A percentile compares a stretch with the other conserved stretches of the same genome.
phyloP scores from a whole-genome alignment of 2,888 invertebrate genomes.

The Andrena trimmerana region DNA sequence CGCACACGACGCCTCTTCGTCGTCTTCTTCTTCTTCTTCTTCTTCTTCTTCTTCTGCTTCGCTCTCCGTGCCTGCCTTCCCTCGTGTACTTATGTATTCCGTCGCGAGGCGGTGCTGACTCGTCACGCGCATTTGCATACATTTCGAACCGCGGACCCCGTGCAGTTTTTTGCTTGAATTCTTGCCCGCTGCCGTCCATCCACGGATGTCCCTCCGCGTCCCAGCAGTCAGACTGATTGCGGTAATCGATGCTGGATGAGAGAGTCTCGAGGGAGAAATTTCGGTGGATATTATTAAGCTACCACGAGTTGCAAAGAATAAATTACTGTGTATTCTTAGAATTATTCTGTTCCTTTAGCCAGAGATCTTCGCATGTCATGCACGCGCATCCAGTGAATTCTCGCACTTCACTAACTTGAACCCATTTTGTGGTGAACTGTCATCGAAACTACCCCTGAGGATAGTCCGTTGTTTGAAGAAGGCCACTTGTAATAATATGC shows the following conservation, averaged over 20 bases:
- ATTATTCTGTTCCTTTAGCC: background rate
- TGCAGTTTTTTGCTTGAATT: constrained; percentile 50
- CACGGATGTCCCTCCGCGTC: constrained; percentile 36
- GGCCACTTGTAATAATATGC: background rate
- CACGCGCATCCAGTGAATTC: background rate
- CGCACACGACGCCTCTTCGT: constrained; percentile 50
- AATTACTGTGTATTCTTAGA: too few relatives aligned
- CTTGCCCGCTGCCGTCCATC: constrained; percentile 37
- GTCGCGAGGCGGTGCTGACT: constrained; percentile 72
- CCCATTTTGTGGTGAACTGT: background rate
- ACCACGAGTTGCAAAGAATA: background rate
- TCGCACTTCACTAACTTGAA: background rate
- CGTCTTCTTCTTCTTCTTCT: constrained; percentile 19
- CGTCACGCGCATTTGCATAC: constrained; percentile 80
- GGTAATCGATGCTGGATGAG: constrained; percentile 24
- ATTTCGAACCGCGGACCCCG: constrained; percentile 64
- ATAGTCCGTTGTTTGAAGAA: background rate
- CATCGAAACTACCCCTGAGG: background rate
- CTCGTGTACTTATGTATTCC: constrained; percentile 74
- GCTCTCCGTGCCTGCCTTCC: constrained; percentile 1
- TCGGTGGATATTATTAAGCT: background rate
- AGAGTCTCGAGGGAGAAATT: background rate
- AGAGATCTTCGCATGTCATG: background rate
- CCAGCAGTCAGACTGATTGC: constrained; percentile 33
- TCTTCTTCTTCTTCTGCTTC: constrained; percentile 1